These are phyloP conservation scores for Seladonia tumulorum DNA, from an alignment of 2,888 invertebrate genomes.

Conservation along the genomic window DNA sequence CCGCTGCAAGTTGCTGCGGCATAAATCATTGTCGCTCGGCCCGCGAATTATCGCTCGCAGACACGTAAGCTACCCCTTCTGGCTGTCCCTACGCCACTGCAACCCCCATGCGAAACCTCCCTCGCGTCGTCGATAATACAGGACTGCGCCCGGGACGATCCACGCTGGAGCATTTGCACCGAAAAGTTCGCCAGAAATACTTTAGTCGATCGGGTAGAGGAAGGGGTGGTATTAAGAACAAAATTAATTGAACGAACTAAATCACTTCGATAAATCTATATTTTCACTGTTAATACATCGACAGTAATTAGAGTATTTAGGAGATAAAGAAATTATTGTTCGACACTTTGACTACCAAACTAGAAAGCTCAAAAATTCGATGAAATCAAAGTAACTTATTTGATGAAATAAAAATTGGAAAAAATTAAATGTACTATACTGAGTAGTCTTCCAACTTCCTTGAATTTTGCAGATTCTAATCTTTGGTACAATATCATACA, in stretches of 20 bases:
- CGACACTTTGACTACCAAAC: too few species aligned
- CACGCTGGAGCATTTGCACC: background rate
- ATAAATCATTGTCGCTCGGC: slow-evolving; percentile 67
- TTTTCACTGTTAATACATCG: background rate
- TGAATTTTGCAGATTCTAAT: too few species aligned
- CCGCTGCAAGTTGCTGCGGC: slow-evolving; percentile 54
- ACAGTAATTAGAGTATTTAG: background rate
- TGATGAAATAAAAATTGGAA: too few species aligned
- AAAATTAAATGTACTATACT: too few species aligned
- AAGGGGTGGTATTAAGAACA: too few species aligned
- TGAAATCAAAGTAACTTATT: too few species aligned
- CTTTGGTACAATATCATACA: too few species aligned
- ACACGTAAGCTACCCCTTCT: slow-evolving; percentile 43
- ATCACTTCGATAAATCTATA: background rate
- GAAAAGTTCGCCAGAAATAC: background rate
- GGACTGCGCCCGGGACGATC: background rate
- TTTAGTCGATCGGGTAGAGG: background rate
- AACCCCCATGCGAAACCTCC: too few species aligned
- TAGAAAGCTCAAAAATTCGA: too few species aligned
- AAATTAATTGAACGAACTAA: too few species aligned
- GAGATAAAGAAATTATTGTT: background rate
- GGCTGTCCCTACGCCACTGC: background rate
- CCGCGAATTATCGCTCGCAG: slow-evolving; percentile 59
- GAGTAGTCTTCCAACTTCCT: too few species aligned
- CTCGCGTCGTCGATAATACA: background rate